Evolutionary conservation across 2,888 invertebrate species (phyloP).

Genomic region (Hydrotaea cyrtoneurina): DNA sequence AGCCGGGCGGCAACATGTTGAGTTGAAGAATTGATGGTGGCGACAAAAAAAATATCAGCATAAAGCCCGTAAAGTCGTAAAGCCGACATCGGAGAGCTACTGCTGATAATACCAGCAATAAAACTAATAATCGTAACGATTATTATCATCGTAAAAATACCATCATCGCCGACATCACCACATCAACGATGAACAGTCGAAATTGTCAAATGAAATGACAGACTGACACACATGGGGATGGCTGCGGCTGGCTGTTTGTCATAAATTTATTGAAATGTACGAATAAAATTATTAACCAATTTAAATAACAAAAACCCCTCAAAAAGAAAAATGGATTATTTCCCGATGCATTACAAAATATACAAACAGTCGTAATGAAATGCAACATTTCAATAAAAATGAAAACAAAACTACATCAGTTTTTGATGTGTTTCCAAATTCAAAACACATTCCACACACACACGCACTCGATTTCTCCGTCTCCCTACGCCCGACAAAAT

Average conservation of each 20-base stretch:
- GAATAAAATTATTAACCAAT: background rate
- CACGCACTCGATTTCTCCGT: background rate
- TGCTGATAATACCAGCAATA: conserved; percentile 46
- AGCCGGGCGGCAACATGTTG: conserved; percentile 1
- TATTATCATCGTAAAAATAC: conserved; percentile 61
- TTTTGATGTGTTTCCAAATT: background rate
- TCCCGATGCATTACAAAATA: background rate
- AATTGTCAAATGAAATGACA: conserved; percentile 25
- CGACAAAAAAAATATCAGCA: conserved; percentile 9
- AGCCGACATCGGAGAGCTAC: conserved; percentile 21
- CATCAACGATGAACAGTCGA: background rate
- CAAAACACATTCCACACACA: background rate
- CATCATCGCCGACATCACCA: conserved; percentile 30
- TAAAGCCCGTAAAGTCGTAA: conserved; percentile 31
- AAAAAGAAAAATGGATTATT: background rate
- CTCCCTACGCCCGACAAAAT: background rate
- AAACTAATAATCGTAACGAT: conserved; percentile 64
- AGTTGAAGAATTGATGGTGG: conserved; percentile 4
- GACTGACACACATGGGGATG: background rate
- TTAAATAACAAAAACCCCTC: conserved; percentile 34
- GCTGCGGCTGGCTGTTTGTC: background rate
- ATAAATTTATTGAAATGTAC: conserved; percentile 24
- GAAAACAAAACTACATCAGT: conserved; percentile 19
- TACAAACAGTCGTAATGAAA: conserved; percentile 8
- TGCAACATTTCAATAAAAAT: conserved; percentile 48